A percentile compares a stretch with the other conserved stretches of the same genome.
Conservation (phyloP, 2,888 invertebrate genomes). For the Heliconius ethilla region DNA sequence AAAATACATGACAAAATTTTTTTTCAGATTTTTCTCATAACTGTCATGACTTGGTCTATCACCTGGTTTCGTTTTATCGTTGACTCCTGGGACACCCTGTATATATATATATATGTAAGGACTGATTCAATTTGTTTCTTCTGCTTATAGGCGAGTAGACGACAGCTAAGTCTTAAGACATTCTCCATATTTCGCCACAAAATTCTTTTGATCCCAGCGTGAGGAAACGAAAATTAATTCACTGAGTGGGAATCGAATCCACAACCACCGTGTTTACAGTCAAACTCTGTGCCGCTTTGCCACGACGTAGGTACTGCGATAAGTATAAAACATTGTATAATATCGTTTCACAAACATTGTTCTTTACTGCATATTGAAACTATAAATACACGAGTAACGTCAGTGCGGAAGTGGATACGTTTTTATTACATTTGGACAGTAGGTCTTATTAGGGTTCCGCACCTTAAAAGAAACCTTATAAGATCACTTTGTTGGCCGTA, state of each 20-base stretch:
- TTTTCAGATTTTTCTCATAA: no score
- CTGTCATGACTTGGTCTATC: no score
- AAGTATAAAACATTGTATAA: background rate
- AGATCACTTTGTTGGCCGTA: background rate
- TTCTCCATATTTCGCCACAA: background rate
- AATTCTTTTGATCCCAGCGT: background rate
- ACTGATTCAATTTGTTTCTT: background rate
- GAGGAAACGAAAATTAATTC: background rate
- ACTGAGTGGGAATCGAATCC: background rate
- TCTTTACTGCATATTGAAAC: conserved; percentile 9
- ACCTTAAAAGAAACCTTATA: background rate
- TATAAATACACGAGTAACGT: background rate
- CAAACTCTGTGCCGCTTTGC: background rate
- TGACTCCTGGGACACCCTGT: no score
- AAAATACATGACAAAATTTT: no score
- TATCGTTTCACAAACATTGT: background rate
- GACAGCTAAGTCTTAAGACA: background rate
- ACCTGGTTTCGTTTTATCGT: no score
- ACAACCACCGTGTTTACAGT: background rate
- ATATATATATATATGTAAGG: background rate
- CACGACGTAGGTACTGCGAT: background rate
- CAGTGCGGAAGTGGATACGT: background rate
- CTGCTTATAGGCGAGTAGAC: background rate
- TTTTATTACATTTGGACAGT: background rate
- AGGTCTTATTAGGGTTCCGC: background rate